A percentile compares a stretch with the other conserved stretches of the same genome.
Conservation (phyloP, 2,888 invertebrate genomes). For the Drosophila paramelanica region DNA sequence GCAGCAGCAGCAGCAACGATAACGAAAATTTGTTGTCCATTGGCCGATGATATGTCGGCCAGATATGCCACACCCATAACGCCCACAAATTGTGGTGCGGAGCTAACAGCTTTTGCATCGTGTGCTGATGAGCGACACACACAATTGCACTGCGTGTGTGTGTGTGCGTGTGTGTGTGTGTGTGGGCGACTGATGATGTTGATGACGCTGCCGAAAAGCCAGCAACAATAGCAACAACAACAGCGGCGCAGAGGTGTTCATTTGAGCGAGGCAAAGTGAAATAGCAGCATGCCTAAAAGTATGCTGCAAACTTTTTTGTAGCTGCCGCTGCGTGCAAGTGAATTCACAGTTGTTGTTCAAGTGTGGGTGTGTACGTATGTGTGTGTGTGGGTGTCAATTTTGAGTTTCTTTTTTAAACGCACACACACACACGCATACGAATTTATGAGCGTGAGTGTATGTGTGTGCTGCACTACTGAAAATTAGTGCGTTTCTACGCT, state of each 20-base stretch:
- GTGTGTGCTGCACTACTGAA: conserved; percentile 65
- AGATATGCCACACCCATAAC: conserved; percentile 79
- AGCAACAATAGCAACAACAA: conserved; percentile 38
- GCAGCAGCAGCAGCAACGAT: conserved; percentile 37
- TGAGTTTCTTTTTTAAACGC: conserved; percentile 51
- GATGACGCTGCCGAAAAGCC: conserved; percentile 69
- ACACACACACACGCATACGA: conserved; percentile 27
- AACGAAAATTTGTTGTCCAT: conserved; percentile 54
- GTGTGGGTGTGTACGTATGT: conserved; percentile 23
- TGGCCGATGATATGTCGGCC: conserved; percentile 73
- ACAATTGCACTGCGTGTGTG: neutral
- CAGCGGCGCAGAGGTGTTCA: conserved; percentile 36
- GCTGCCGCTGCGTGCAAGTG: conserved; percentile 52
- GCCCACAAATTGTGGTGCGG: conserved; percentile 81
- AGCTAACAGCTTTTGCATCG: conserved; percentile 74
- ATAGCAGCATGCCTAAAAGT: conserved; percentile 82
- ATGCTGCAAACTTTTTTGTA: conserved; percentile 59
- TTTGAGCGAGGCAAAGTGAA: conserved; percentile 74
- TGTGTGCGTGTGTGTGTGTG: conserved; percentile 3
- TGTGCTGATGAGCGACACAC: conserved; percentile 68
- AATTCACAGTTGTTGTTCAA: conserved; percentile 50
- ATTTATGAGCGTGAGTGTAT: conserved; percentile 42
- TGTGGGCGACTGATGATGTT: conserved; percentile 58
- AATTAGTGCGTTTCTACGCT: conserved; percentile 80
- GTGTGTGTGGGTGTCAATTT: conserved; percentile 46